Percentiles rank a stretch among this genome's conserved stretches.
phyloP scores from a whole-genome alignment of 1,140 invertebrate species.

The Pseudomyrmex dendroicus region DNA sequence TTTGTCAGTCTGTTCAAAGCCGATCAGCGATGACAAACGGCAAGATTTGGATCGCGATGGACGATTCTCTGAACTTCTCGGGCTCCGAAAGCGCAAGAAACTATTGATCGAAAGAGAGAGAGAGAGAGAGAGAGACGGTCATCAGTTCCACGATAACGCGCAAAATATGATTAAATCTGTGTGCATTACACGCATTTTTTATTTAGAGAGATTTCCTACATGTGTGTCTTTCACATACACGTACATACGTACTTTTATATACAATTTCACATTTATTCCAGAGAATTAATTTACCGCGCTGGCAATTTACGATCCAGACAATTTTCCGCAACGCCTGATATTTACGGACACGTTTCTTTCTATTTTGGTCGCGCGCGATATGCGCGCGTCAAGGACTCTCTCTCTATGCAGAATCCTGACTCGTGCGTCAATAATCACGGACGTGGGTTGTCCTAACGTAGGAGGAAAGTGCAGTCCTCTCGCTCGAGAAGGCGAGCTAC shows the following conservation, averaged over 20 bases:
- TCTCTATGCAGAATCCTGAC: background rate
- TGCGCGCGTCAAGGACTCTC: constrained; percentile 7
- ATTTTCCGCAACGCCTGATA: background rate
- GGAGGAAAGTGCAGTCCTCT: constrained; percentile 53
- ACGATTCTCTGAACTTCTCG: background rate
- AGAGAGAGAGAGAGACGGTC: background rate
- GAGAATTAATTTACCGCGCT: background rate
- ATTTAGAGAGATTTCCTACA: too few relatives aligned
- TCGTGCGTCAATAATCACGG: constrained; percentile 44
- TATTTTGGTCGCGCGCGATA: constrained; percentile 19
- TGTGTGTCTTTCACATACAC: too few relatives aligned
- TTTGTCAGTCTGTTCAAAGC: constrained; percentile 36
- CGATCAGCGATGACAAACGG: constrained; percentile 33
- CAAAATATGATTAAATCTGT: too few relatives aligned
- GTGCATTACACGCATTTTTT: too few relatives aligned
- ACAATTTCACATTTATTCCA: too few relatives aligned
- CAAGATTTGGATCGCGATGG: background rate
- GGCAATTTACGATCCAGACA: background rate
- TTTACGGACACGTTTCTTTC: background rate
- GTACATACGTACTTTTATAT: too few relatives aligned
- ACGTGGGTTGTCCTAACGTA: constrained; percentile 33
- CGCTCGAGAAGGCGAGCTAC: constrained; percentile 39
- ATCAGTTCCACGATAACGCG: too few relatives aligned
- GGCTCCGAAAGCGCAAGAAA: constrained; percentile 1
- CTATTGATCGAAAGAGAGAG: background rate